Evolutionary conservation across 2,113 vertebrate species (phyloP), one percentile per base, ranked within the genome.

Genomic region (Terrapene triunguis): DNA sequence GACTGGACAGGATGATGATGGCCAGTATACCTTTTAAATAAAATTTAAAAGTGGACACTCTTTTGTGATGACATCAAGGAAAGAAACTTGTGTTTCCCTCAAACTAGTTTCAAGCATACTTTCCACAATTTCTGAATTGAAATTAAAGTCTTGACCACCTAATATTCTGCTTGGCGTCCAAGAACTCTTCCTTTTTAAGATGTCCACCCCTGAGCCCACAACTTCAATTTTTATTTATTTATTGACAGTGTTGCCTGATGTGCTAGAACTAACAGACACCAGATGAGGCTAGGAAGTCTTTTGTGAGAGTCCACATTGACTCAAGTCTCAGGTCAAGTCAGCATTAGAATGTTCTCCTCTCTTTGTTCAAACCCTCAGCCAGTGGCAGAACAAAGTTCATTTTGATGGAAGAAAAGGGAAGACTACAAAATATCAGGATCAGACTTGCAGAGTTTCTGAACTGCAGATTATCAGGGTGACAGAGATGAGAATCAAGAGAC

Each of bases 1-100:
- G 55, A 55, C 90, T 95, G 95, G 89, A 96, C 95, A 92, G 95
- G 90, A 97, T 95, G 94, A 96, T 97, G 94, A 95, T 89, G 94
- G 96, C 94, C 95, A 96, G 96, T 96, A 87, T 94, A 96, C 96
- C 80, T 96, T 97, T 96, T 96, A 97, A 97, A 96, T 96, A 97
- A 96, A 97, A 96, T 89, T 93, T 92, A 95, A 96, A 96, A 95
- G 90, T 57, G 91, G 87, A 84, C 83, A 91, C 8, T 22, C 89
- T 95, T 95, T 94, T 87, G 22, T 74, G 76, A 78, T 92, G 89
- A 53, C 62, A 96, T 72, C 93, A 90, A 86, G 93, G 90, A 95
- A 95, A 82, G 93, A 78, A 88, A 76, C 35, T 32, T 53, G 59
- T 80, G 80, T 80, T 95, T 55, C 4, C 0, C 54, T 55, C 0